A percentile compares a stretch with the other conserved stretches of the same genome.
Evolutionary conservation across 1,140 invertebrate species (phyloP).

Genomic region (Trinorchestia longiramus): DNA sequence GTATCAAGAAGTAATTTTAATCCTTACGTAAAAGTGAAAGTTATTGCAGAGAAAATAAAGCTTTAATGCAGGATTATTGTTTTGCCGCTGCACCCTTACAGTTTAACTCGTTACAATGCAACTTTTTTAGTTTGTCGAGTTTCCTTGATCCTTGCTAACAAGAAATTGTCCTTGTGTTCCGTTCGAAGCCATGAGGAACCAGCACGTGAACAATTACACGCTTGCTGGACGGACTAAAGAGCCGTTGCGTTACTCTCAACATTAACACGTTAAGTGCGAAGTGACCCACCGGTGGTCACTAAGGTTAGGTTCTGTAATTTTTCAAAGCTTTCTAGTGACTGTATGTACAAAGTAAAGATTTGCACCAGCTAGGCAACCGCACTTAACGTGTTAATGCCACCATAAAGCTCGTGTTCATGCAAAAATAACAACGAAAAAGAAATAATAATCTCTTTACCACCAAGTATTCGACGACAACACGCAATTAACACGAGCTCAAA

Average conservation of each 20-base stretch:
- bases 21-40: no score
- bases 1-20: no score
- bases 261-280: no score
- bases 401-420: neutral
- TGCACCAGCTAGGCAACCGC: no score
- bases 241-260: neutral
- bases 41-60: neutral
- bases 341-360: no score
- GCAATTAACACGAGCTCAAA: neutral
- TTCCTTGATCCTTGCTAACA: neutral
- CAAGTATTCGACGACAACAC: neutral
- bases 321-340: no score
- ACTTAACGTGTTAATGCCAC: no score
- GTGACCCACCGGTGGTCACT: no score
- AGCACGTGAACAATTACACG: neutral
- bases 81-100: neutral
- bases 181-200: neutral
- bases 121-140: neutral
- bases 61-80: neutral
- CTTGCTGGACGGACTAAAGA: neutral
- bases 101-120: neutral
- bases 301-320: no score
- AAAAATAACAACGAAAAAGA: neutral
- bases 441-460: neutral
- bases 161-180: neutral